Base-by-base conservation (phyloP, 2,888 invertebrate genomes). In the Rhagonycha lutea region DNA sequence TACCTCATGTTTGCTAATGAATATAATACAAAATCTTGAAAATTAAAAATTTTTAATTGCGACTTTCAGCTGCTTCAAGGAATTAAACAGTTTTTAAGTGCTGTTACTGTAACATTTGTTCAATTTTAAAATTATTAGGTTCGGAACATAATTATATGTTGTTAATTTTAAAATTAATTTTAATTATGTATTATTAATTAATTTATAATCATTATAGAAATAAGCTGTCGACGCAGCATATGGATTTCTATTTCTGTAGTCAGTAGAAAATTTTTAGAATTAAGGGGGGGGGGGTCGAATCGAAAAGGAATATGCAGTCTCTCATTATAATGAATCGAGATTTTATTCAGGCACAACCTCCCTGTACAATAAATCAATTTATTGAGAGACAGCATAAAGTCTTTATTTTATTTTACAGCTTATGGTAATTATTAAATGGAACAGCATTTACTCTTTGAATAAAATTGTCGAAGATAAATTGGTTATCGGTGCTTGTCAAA, bases 401-500 rank as follows among this genome's bases (percentile, higher is more conserved):
- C 47, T 73, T 73, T 68, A 73, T 68, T 68, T 67, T 23, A 29
- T 61, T 69, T 61, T 67, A 68, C 14, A n/a, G 61, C n/a, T 67
- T 32, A 69, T 47, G 47, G 47, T 47, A 47, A 47, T 47, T 47
- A 47, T 47, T 47, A 47, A 47, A 47, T 47, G 47, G 47, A 47
- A 47, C 47, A 47, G 47, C 47, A 47, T 65, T 65, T 63, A 60
- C 65, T 67, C 68, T n/a, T 68, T 65, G 28, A 61, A 67, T 62
- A 28, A 71, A 71, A 72, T 47, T 60, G 26, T 18, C 32, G 28
- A 72, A 70, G 79, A 82, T 82, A 81, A 81, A 82, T 81, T 69
- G 77, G 74, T 80, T 81, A 82, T 82, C 82, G 77, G 61, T 68
- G 70, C 74, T 78, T 80, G 82, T 82, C 83, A 81, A 74, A 78